A percentile compares a stretch with the other conserved stretches of the same genome.
These are phyloP conservation scores for Scaptomyza tumidula DNA, from an alignment of 2,888 invertebrate species.

Conservation along the genomic window DNA sequence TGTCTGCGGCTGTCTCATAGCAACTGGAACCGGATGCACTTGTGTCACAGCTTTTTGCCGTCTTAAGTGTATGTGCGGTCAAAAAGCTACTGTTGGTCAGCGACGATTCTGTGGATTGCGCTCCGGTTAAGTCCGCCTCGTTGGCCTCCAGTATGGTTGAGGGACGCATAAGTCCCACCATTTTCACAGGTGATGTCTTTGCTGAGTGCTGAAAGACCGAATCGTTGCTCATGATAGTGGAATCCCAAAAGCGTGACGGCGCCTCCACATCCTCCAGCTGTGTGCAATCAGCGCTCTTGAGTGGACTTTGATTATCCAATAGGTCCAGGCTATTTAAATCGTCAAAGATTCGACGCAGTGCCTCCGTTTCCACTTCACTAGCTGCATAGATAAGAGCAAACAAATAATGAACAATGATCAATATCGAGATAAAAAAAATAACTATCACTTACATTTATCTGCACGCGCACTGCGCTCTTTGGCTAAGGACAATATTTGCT, in stretches of 20 bases:
- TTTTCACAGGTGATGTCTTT: constrained; percentile 82
- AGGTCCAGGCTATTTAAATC: constrained; percentile 57
- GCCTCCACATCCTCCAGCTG: constrained; percentile 82
- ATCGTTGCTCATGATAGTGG: constrained; percentile 59
- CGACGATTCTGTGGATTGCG: constrained; percentile 57
- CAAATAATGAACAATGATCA: neutral
- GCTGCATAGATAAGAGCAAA: constrained; percentile 12
- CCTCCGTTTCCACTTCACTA: constrained; percentile 68
- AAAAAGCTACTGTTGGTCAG: constrained; percentile 68
- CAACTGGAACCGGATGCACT: constrained; percentile 63
- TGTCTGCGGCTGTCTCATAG: constrained; percentile 81
- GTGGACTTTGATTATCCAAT: constrained; percentile 66
- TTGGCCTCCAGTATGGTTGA: constrained; percentile 83
- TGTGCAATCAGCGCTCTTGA: constrained; percentile 75
- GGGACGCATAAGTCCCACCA: constrained; percentile 82
- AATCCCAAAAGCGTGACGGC: constrained; percentile 82
- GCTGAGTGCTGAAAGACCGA: constrained; percentile 24
- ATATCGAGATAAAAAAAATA: too few species aligned
- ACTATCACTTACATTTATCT: constrained; percentile 38
- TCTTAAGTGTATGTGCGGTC: constrained; percentile 66
- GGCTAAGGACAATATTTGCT: constrained; percentile 59
- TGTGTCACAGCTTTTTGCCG: constrained; percentile 41
- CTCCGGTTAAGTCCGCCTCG: constrained; percentile 54
- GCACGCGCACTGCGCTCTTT: constrained; percentile 45
- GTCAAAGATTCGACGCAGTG: constrained; percentile 71